phyloP scores from a whole-genome alignment of 2,113 vertebrate genomes.

The Oncorhynchus gorbuscha region DNA sequence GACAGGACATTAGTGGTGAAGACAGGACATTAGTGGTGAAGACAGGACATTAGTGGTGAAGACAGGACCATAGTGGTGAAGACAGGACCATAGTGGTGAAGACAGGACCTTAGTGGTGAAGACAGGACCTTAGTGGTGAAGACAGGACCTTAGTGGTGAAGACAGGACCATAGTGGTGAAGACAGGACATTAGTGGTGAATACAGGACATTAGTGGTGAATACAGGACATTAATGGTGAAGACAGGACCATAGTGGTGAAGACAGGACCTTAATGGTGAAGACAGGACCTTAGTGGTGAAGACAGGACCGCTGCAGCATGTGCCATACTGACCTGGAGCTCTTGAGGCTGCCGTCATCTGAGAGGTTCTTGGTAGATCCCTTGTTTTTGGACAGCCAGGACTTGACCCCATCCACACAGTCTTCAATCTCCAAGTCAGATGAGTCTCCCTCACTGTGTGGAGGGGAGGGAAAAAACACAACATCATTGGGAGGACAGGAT shows the following conservation, averaged over 20 bases:
- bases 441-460: conserved; percentile 85
- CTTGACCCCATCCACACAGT: conserved; percentile 92
- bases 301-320: not conserved
- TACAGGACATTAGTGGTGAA: not conserved
- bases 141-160: no score
- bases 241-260: no score
- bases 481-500: not conserved
- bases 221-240: not conserved
- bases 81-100: not conserved
- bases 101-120: no score
- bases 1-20: no score
- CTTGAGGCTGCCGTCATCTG: conserved; percentile 92
- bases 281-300: no score
- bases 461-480: conserved; percentile 9
- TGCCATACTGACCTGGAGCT: conserved; percentile 85
- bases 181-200: no score
- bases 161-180: no score
- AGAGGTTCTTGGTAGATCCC: conserved; percentile 83
- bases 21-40: not conserved
- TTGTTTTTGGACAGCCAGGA: conserved; percentile 89
- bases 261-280: no score
- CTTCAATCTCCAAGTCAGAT: conserved; percentile 88
- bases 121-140: no score
- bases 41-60: no score
- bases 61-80: no score